Percentiles rank a stretch among this genome's conserved stretches.
Evolutionary conservation across 2,113 vertebrate species (phyloP).

Genomic region (Nyctereutes procyonoides): DNA sequence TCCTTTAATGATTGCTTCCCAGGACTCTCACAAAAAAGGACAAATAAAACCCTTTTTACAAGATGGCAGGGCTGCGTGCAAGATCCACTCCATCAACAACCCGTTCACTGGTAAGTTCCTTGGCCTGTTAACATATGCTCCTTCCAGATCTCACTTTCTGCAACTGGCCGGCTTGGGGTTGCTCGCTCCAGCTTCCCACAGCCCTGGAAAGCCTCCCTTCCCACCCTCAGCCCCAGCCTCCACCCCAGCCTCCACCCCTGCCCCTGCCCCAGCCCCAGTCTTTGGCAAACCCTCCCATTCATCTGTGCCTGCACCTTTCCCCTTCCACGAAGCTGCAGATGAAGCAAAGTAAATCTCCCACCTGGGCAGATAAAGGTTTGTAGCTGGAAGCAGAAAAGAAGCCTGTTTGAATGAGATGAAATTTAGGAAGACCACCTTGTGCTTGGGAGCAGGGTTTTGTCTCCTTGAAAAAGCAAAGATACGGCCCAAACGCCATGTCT

Average conservation of each 20-base stretch:
- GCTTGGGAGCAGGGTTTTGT: background rate
- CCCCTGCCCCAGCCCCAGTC: background rate
- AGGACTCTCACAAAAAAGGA: constrained; percentile 84
- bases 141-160: constrained; percentile 62
- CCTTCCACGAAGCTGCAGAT: background rate
- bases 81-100: constrained; percentile 74
- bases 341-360: background rate
- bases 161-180: background rate
- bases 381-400: background rate
- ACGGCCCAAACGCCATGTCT: accelerated
- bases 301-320: background rate
- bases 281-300: background rate
- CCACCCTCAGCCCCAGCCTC: background rate
- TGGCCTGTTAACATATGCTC: constrained; percentile 77
- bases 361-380: background rate
- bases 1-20: constrained; percentile 87
- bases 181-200: background rate
- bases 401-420: background rate
- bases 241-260: background rate
- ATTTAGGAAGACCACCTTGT: background rate
- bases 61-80: constrained; percentile 84
- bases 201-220: background rate
- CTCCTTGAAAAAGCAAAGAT: background rate
- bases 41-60: constrained; percentile 90
- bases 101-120: constrained; percentile 83